Evolutionary conservation across 2,113 vertebrate species (phyloP).

Genomic region (Sinocyclocheilus maitianheensis): DNA sequence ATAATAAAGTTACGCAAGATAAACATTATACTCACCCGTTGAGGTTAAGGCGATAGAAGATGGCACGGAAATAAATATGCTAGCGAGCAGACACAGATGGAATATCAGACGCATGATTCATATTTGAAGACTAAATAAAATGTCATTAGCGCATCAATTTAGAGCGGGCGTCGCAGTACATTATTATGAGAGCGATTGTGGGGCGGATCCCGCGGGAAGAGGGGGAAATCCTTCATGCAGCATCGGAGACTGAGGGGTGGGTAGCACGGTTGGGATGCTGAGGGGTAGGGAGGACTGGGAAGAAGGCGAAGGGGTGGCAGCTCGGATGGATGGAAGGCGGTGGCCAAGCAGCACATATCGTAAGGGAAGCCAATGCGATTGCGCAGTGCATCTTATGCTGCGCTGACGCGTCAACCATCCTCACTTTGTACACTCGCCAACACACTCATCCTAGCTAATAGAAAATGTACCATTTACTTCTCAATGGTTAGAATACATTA

Average conservation of each 20-base stretch:
- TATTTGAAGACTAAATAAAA: conserved; percentile 79
- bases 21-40: conserved; percentile 70
- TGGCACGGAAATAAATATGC: conserved; percentile 74
- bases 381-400: conserved; percentile 50
- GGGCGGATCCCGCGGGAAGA: conserved; percentile 61
- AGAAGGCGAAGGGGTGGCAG: conserved; percentile 58
- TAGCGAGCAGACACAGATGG: conserved; percentile 80
- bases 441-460: not conserved
- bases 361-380: conserved; percentile 42
- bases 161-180: conserved; percentile 60
- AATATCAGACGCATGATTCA: conserved; percentile 85
- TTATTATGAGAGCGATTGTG: conserved; percentile 55
- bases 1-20: not conserved
- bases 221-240: conserved; percentile 38
- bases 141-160: conserved; percentile 75
- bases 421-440: conserved; percentile 24
- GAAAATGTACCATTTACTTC: not conserved
- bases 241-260: conserved; percentile 51
- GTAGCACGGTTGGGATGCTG: conserved; percentile 61
- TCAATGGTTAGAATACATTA: not conserved
- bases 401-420: conserved; percentile 19
- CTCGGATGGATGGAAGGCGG: conserved; percentile 71
- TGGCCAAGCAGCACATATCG: conserved; percentile 69
- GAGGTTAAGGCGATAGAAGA: conserved; percentile 72
- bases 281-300: conserved; percentile 64